Evolutionary conservation across 2,797 vertebrate genomes (phyloP).

Genomic region (Coilia nasus): DNA sequence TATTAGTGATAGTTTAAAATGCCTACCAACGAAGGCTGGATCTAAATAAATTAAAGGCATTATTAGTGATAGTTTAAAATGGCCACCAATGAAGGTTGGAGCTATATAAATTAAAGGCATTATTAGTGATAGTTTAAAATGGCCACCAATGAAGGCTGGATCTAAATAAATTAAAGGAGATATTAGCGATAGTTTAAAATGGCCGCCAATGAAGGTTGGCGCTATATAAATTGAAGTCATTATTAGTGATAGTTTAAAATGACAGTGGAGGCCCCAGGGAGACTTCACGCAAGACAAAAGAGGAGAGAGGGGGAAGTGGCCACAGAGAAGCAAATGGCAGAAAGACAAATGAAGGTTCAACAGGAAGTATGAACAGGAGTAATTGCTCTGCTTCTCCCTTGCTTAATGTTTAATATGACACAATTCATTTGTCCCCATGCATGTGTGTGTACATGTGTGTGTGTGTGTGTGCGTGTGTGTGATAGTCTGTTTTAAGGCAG

Average conservation of each 20-base stretch:
- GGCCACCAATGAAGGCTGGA: too few species aligned
- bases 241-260: slow-evolving; percentile 40
- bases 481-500: not conserved
- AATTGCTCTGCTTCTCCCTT: slow-evolving; percentile 71
- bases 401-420: slow-evolving; percentile 74
- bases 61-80: slow-evolving; percentile 39
- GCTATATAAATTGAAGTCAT: not conserved
- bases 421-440: slow-evolving; percentile 63
- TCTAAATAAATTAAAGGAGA: too few species aligned
- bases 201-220: slow-evolving; percentile 28
- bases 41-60: slow-evolving; percentile 5
- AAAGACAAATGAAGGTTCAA: slow-evolving; percentile 72
- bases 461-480: not conserved
- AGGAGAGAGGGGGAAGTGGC: not conserved
- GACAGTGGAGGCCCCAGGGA: slow-evolving; percentile 47
- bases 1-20: too few species aligned
- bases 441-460: slow-evolving; percentile 55
- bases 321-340: slow-evolving; percentile 47
- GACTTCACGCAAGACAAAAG: not conserved
- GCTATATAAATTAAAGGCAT: too few species aligned
- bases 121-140: too few species aligned
- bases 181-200: slow-evolving; percentile 36
- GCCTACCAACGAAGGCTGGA: too few species aligned
- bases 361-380: slow-evolving; percentile 74
- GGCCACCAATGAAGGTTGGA: slow-evolving; percentile 30